Evolutionary conservation across 2,113 vertebrate species (phyloP), one percentile per base, ranked within the genome.

Genomic region (Columba janthina): DNA sequence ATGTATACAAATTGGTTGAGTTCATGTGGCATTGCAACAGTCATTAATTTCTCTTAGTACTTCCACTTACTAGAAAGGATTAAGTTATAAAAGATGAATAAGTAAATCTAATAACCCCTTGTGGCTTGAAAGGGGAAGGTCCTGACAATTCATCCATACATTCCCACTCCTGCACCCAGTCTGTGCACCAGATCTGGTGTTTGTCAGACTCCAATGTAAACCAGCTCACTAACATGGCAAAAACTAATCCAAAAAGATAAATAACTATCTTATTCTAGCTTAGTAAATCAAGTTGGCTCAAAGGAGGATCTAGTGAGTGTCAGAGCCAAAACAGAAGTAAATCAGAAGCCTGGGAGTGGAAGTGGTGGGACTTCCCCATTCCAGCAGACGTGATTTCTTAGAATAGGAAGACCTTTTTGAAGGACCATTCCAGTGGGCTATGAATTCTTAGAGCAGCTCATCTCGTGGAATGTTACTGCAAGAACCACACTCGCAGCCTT

Each of bases 401-500:
- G 19, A 67, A 24, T 6, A 60, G 11, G 29, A 90, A 28, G 26
- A 48, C 12, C 19, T 82, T 60, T 75, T 42, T 51, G 38, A 92
- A 72, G 44, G 10, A 62, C 19, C 11, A 54, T 71, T 91, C 24
- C 38, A 60, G 25, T 34, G 34, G 12, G 5, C 6, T 85, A 20
- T 40, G 48, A 60, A 71, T 90, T 82, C 38, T 75, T 88, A 71
- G 22, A 91, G 62, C 28, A 71, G 14, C 31, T 79, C 13, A 69
- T 17, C 14, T 88, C 16, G 15, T 32, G 15, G 0, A 51, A 29
- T 85, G 92, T 85, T 78, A 75, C 29, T 9, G 85, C 9, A 3
- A 70, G 64, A 48, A 48, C 11, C 5, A 29, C 6, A 38, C 9
- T n/a, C 1, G 0, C 11, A 56, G 12, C 1, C 0, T 54, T 84